A percentile compares a stretch with the other conserved stretches of the same genome.
Conservation (phyloP, 2,113 vertebrate genomes). For the Malurus cyaneus region DNA sequence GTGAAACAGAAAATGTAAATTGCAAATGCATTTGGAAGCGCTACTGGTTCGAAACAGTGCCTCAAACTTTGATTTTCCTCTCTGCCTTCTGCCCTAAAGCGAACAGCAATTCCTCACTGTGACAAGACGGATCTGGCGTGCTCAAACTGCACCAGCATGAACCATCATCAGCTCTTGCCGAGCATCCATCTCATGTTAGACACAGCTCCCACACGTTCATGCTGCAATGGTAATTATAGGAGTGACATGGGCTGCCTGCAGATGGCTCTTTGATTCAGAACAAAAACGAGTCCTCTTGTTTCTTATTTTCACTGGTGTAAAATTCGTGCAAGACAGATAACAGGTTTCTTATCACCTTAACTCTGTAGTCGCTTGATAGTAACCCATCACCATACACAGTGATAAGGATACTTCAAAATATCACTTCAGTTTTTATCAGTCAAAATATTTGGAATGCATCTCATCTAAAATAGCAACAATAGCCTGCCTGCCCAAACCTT, state of each 20-base stretch:
- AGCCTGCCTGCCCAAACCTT: background rate
- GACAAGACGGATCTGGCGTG: constrained; percentile 15
- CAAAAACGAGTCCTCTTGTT: constrained; percentile 23
- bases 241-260: constrained; percentile 2
- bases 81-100: background rate
- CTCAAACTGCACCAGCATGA: background rate
- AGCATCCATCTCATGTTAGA: constrained; percentile 40
- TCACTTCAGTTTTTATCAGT: background rate
- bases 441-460: background rate
- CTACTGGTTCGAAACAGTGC: background rate
- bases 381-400: background rate
- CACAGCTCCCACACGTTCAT: constrained; percentile 3
- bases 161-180: constrained; percentile 6
- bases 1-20: constrained; percentile 25
- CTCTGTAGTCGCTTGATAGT: background rate
- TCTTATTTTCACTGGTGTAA: constrained; percentile 17
- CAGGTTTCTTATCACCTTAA: constrained; percentile 15
- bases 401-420: constrained; percentile 2
- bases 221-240: background rate
- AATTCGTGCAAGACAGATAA: constrained; percentile 26
- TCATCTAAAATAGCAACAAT: background rate
- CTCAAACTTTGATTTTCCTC: background rate
- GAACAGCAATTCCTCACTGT: background rate
- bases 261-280: constrained; percentile 18
- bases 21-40: constrained; percentile 9